These are phyloP conservation scores for Corythoichthys intestinalis DNA, from an alignment of 2,113 vertebrate species.

Conservation along the genomic window DNA sequence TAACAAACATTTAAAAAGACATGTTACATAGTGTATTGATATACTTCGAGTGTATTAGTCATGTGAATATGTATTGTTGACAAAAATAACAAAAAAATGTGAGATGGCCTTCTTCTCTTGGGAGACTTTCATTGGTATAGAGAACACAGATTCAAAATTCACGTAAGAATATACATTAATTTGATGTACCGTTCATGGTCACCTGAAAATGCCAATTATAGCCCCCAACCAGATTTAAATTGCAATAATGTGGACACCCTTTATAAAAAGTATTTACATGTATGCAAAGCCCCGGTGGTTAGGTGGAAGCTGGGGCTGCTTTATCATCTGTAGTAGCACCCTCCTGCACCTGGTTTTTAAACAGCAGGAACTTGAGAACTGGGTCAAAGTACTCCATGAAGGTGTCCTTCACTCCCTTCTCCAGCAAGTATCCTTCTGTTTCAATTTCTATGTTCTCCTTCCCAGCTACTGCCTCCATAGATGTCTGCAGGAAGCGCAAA, in stretches of 20 bases:
- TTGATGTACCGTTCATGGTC: background rate
- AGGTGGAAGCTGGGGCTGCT: constrained; percentile 28
- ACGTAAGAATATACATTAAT: constrained; percentile 5
- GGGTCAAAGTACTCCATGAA: constrained; percentile 61
- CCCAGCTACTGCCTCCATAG: constrained; percentile 77
- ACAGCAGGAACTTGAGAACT: constrained; percentile 61
- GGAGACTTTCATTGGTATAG: background rate
- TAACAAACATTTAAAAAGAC: background rate
- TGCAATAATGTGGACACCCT: background rate
- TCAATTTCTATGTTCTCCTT: constrained; percentile 76
- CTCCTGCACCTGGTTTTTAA: constrained; percentile 70
- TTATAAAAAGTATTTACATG: constrained; percentile 35
- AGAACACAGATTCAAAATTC: constrained; percentile 1
- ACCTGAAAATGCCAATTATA: background rate
- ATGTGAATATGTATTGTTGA: constrained; percentile 1
- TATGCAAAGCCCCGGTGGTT: constrained; percentile 18
- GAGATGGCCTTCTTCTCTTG: background rate
- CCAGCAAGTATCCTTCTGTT: constrained; percentile 81
- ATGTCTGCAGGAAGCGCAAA: constrained; percentile 79
- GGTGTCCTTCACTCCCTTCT: constrained; percentile 76
- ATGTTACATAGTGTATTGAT: background rate
- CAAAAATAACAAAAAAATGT: constrained; percentile 4
- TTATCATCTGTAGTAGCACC: constrained; percentile 17
- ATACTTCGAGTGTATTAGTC: constrained; percentile 1
- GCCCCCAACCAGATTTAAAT: background rate